A percentile compares a stretch with the other conserved stretches of the same genome.
Evolutionary conservation across 2,113 vertebrate species (phyloP).

Genomic region (Saguinus midas): DNA sequence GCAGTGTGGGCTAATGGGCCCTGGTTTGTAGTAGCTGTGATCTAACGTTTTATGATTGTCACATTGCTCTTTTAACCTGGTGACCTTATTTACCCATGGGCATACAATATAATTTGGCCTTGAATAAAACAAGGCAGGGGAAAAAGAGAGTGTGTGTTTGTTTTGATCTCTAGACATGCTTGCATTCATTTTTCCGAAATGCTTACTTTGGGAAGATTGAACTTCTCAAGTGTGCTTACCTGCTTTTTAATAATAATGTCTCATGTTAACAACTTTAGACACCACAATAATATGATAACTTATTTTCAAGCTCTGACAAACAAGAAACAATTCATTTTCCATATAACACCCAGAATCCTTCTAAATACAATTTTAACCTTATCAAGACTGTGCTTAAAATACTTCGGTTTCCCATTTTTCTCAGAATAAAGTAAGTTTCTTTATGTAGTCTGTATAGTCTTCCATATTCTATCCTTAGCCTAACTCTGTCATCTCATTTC

Average conservation of each 20-base stretch:
- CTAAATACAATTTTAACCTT: conserved; percentile 14
- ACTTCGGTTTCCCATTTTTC: conserved; percentile 30
- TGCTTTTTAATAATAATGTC: not conserved
- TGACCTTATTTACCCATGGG: conserved; percentile 80
- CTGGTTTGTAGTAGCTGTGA: conserved; percentile 67
- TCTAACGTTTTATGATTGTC: conserved; percentile 79
- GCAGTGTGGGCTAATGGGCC: conserved; percentile 77
- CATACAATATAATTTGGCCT: conserved; percentile 66
- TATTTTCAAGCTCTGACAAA: conserved; percentile 29
- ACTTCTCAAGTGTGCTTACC: conserved; percentile 37
- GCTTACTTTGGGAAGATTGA: conserved; percentile 55
- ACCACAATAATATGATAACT: not conserved
- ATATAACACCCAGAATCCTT: not conserved
- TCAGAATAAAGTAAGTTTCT: conserved; percentile 12
- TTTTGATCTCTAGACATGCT: conserved; percentile 9
- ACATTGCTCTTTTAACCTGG: conserved; percentile 74
- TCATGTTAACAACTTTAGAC: not conserved
- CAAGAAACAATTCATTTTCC: conserved; percentile 40
- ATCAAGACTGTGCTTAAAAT: conserved; percentile 19
- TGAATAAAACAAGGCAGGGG: conserved; percentile 69
- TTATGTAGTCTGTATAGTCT: not conserved
- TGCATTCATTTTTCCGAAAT: conserved; percentile 57
- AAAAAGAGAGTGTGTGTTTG: conserved; percentile 28
- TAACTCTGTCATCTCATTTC: not conserved
- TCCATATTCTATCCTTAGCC: not conserved